Conservation (phyloP, 2,113 vertebrate genomes). For the Ptyas mucosa region DNA sequence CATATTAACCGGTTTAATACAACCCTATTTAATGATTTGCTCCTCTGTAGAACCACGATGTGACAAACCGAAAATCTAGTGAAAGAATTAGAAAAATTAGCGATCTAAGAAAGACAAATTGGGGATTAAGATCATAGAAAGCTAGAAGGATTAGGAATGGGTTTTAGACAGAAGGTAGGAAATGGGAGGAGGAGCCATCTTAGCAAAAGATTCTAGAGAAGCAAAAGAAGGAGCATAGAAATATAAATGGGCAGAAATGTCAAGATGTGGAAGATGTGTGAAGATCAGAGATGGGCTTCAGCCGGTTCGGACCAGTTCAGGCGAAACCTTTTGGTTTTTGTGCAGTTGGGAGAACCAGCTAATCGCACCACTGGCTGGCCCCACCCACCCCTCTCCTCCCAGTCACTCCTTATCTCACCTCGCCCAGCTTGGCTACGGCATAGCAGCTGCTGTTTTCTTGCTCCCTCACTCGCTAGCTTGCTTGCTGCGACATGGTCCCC, state of each 20-base stretch:
- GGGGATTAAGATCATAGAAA: neutral
- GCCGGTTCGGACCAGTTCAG: no score
- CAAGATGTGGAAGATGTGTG: neutral
- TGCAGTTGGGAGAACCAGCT: no score
- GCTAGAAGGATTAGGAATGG: neutral
- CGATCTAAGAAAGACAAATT: neutral
- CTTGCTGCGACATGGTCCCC: no score
- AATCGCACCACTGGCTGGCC: no score
- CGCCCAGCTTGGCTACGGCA: no score
- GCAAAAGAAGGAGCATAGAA: neutral
- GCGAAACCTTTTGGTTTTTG: no score
- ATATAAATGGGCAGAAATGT: neutral
- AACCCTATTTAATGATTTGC: neutral
- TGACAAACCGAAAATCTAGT: neutral
- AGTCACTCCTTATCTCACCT: no score
- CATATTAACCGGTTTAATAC: neutral
- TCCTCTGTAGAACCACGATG: neutral
- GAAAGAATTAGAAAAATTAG: neutral
- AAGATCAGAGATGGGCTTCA: neutral
- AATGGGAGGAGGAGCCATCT: neutral
- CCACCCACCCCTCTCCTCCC: no score
- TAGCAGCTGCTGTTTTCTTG: no score
- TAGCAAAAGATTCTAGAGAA: neutral
- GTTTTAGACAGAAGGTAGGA: no score
- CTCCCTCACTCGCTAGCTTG: no score